phyloP scores from a whole-genome alignment of 2,113 vertebrate genomes.

The Eira barbara region DNA sequence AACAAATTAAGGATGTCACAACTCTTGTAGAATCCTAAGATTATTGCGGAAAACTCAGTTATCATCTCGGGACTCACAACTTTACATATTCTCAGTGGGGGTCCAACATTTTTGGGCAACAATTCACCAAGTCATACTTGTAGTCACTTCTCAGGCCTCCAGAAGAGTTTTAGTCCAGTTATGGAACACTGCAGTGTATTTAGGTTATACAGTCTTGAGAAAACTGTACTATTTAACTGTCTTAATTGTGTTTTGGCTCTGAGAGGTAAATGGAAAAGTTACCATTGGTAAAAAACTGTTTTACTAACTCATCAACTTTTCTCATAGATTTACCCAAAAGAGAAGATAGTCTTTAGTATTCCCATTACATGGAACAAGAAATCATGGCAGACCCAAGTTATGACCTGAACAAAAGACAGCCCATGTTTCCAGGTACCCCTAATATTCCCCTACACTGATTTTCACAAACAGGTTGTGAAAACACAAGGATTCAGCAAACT shows the following conservation, averaged over 20 bases:
- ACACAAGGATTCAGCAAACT: not conserved
- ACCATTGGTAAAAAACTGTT: not conserved
- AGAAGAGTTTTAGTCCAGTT: not conserved
- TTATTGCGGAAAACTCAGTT: not conserved
- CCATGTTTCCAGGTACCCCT: not conserved
- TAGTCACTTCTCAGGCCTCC: not conserved
- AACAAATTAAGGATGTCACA: not conserved
- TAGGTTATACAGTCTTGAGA: not conserved
- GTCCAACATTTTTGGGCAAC: not conserved
- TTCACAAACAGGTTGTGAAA: not conserved
- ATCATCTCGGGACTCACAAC: not conserved
- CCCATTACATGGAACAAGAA: not conserved
- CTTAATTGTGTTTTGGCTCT: not conserved
- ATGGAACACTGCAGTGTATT: not conserved
- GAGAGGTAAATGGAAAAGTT: not conserved
- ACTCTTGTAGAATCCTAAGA: not conserved
- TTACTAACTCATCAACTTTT: not conserved
- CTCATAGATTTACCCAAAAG: not conserved
- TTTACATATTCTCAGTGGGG: not conserved
- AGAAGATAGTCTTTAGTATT: not conserved
- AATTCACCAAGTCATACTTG: not conserved
- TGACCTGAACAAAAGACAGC: not conserved
- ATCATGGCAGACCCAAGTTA: not conserved
- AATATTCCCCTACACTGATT: not conserved
- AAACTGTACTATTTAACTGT: not conserved